These are phyloP conservation scores for Aurelia aurita complex sp. Pacific DNA, from an alignment of 30 jellyfish, hydroid and myxozoan genomes.

Conservation along the genomic window DNA sequence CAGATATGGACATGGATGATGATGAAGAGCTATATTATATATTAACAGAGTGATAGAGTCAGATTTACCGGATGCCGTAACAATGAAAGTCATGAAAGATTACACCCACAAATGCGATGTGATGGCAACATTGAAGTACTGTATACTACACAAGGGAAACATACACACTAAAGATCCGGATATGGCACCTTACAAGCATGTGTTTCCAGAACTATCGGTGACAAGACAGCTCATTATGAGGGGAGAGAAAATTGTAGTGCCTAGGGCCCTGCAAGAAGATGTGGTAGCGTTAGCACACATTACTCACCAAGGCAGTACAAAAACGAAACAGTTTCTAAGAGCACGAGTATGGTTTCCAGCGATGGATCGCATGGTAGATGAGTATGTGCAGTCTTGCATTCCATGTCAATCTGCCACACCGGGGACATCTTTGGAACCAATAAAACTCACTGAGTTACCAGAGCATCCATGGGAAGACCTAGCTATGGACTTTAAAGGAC, in stretches of 20 bases:
- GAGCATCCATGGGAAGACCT: conserved; percentile 10
- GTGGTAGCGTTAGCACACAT: not conserved
- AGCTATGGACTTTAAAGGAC: conserved; percentile 15
- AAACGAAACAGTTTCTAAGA: not conserved
- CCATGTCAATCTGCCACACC: conserved; percentile 17
- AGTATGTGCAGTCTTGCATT: conserved; percentile 12
- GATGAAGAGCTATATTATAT: not conserved
- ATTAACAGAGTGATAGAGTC: conserved; percentile 2
- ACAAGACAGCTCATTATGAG: not conserved
- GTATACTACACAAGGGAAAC: conserved; percentile 22
- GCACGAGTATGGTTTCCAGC: conserved; percentile 15
- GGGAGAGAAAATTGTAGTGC: conserved; percentile 12
- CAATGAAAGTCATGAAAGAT: conserved; percentile 1
- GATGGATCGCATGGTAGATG: conserved; percentile 20
- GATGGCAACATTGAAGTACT: conserved; percentile 23
- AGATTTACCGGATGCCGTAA: conserved; percentile 6
- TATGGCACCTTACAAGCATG: conserved; percentile 1
- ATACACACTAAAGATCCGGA: not conserved
- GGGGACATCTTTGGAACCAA: not conserved
- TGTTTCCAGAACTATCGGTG: conserved; percentile 11
- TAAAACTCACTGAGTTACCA: conserved; percentile 10
- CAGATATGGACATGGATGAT: not conserved
- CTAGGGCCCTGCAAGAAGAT: conserved; percentile 9
- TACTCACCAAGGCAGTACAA: conserved; percentile 19
- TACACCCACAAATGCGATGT: conserved; percentile 10